phyloP scores from a whole-genome alignment of 2,113 vertebrate genomes.

The Panthera leo region DNA sequence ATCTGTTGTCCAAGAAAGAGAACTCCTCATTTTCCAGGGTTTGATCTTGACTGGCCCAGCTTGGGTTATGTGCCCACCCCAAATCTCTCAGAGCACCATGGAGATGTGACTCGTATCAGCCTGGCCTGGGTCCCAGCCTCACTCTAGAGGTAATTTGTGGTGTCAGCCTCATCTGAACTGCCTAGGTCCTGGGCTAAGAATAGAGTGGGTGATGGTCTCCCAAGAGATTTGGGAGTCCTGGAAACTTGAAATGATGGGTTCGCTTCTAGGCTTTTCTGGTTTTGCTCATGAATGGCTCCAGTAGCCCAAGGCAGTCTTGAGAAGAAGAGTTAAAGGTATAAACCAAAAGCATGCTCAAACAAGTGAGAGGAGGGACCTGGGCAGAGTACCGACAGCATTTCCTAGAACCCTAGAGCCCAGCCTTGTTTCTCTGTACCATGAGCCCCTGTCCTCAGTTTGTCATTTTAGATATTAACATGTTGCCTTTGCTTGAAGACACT shows the following conservation, averaged over 20 bases:
- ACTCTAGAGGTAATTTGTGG: background rate
- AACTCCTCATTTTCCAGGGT: background rate
- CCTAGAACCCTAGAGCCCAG: background rate
- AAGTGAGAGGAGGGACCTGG: background rate
- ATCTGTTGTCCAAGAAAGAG: background rate
- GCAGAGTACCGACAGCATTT: background rate
- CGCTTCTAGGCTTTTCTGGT: background rate
- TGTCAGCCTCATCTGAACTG: background rate
- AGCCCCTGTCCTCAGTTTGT: background rate
- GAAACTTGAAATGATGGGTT: background rate
- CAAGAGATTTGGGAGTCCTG: too few species aligned
- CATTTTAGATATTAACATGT: background rate
- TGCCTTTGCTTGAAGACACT: background rate
- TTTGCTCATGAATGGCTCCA: background rate
- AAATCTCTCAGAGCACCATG: background rate
- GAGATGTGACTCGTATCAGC: background rate
- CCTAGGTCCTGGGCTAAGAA: background rate
- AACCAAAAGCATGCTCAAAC: background rate
- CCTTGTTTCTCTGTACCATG: background rate
- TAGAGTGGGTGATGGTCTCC: background rate
- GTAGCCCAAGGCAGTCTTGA: background rate
- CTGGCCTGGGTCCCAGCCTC: background rate
- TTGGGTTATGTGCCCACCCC: background rate
- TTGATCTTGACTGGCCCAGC: background rate
- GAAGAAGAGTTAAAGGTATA: background rate